Evolutionary conservation across 2,888 invertebrate species (phyloP), one percentile per base, ranked within the genome.

Genomic region (Dasypolia templi): DNA sequence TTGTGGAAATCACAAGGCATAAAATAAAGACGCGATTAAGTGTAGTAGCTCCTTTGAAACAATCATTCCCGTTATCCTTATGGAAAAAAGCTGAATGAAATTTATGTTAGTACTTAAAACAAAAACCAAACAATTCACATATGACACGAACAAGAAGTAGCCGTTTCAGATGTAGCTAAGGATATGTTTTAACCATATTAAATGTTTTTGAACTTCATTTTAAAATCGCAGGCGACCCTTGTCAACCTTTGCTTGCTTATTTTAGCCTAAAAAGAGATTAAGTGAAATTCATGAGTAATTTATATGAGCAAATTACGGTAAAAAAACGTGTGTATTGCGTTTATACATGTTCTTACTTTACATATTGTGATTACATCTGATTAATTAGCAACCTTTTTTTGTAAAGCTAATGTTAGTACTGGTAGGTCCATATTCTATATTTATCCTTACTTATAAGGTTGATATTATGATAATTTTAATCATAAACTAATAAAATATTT

Each of bases 211-310:
- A 90, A 91, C 87, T 89, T 88, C 81, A 90, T 90, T 92, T 90
- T 88, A 89, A 91, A 92, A 92, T 92, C 88, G 89, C 86, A 84
- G 79, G 64, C 83, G 79, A 93, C 93, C 94, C 93, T 92, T 89
- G 91, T 94, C 93, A 92, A 88, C 88, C 90, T 89, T 79, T 82
- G 86, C 83, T 84, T 85, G 89, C 88, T 91, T 92, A 89, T 91
- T 90, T 88, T 87, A 82, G 89, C 89, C 87, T 90, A 89, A 89
- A 89, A 89, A 86, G 89, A 89, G 92, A 92, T 92, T 92, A 91
- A 89, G 89, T 88, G 88, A 89, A 88, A 88, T 89, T 89, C 87
- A 83, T 89, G 89, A 88, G 88, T 88, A 87, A 91, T 91, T 89
- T 90, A 87, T 87, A 86, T 74, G 67, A 84, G 76, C 77, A 83